Conservation (phyloP, 2,113 vertebrate species). For the Nothocercus julius region DNA sequence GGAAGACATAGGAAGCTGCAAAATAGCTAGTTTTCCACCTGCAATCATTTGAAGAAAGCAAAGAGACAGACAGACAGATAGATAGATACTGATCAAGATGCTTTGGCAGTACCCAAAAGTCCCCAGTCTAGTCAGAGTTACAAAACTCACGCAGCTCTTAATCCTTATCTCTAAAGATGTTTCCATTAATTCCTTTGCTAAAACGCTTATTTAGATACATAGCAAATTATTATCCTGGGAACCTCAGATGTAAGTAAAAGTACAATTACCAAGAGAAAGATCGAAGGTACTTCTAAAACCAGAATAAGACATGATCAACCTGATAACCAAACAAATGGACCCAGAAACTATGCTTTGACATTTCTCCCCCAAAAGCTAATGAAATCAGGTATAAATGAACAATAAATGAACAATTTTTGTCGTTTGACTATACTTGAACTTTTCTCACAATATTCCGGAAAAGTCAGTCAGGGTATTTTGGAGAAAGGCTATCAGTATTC, state of each 20-base stretch:
- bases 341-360: not conserved
- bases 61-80: no score
- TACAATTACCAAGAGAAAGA: not conserved
- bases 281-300: conserved; percentile 9
- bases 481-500: not conserved
- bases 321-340: not conserved
- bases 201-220: not conserved
- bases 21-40: not conserved
- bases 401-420: no score
- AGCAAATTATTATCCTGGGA: conserved; percentile 10
- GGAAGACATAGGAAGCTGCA: not conserved
- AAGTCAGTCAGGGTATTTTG: conserved; percentile 46
- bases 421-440: conserved; percentile 37
- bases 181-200: conserved; percentile 10
- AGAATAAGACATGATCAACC: not conserved
- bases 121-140: not conserved
- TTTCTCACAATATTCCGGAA: conserved; percentile 18
- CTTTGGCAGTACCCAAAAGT: not conserved
- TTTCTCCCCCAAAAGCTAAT: conserved; percentile 11
- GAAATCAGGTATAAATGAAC: conserved; percentile 24
- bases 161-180: not conserved
- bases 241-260: conserved; percentile 16
- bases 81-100: not conserved
- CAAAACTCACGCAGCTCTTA: not conserved
- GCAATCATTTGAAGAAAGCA: not conserved